These are phyloP conservation scores for Lutjanus erythropterus DNA, from an alignment of 2,113 vertebrate species.

Conservation along the genomic window DNA sequence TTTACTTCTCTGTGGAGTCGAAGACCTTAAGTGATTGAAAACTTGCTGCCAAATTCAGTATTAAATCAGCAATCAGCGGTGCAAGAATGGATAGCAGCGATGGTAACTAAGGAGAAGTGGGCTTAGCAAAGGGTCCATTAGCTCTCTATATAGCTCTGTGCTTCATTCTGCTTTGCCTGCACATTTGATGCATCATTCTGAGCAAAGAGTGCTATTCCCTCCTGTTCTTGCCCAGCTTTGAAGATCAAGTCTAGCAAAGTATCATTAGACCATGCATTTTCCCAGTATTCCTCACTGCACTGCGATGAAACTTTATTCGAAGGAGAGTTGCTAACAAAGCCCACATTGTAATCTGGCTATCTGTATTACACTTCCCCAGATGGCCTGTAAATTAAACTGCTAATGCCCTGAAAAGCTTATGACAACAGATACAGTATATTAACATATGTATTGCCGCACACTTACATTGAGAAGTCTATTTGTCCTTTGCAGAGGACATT, in stretches of 20 bases:
- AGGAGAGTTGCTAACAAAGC: constrained; percentile 38
- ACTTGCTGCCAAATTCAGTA: no score
- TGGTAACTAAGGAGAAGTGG: no score
- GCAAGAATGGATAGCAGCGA: no score
- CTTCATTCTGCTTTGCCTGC: constrained; percentile 44
- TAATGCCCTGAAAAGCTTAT: constrained; percentile 39
- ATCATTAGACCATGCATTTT: constrained; percentile 53
- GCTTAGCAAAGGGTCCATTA: no score
- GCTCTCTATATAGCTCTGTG: constrained; percentile 63
- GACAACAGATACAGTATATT: constrained; percentile 46
- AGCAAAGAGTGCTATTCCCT: constrained; percentile 31
- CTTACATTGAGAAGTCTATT: constrained; percentile 35
- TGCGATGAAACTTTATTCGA: constrained; percentile 59
- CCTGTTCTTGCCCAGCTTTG: constrained; percentile 27
- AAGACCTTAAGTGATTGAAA: no score
- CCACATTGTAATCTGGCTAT: constrained; percentile 36
- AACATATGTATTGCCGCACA: constrained; percentile 36
- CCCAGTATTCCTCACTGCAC: constrained; percentile 38
- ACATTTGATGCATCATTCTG: constrained; percentile 9
- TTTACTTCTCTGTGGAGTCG: no score
- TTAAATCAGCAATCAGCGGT: no score
- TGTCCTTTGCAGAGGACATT: constrained; percentile 49
- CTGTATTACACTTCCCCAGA: constrained; percentile 53
- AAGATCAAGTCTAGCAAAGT: constrained; percentile 46
- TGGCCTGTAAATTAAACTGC: constrained; percentile 60